Conservation (phyloP, 2,113 vertebrate genomes). For the Calonectris borealis region DNA sequence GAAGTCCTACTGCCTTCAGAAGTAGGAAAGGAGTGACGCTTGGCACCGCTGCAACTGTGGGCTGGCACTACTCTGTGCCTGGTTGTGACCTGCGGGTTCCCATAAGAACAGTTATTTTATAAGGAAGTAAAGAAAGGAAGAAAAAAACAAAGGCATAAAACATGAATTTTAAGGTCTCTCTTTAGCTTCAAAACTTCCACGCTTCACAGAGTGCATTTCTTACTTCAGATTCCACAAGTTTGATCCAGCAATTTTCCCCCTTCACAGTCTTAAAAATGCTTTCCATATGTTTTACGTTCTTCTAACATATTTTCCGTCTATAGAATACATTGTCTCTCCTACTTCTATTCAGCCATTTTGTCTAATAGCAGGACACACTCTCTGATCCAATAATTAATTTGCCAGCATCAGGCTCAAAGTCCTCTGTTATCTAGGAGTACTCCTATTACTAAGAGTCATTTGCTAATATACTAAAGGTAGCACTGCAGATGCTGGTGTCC, state of each 20-base stretch:
- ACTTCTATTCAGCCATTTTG: constrained; percentile 22
- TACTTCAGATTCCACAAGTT: background rate
- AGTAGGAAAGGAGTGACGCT: background rate
- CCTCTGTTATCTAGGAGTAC: background rate
- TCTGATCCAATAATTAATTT: constrained; percentile 7
- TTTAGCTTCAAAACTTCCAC: background rate
- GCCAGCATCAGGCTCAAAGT: background rate
- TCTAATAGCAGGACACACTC: background rate
- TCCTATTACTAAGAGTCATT: constrained; percentile 36
- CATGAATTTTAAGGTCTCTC: background rate
- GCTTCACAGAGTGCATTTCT: background rate
- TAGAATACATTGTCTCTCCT: background rate
- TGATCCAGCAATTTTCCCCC: background rate
- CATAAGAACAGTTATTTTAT: background rate
- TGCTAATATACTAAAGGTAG: constrained; percentile 27
- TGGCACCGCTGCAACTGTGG: fast-evolving
- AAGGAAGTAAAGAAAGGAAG: background rate
- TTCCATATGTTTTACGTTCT: constrained; percentile 45
- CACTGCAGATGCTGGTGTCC: background rate
- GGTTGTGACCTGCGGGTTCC: background rate
- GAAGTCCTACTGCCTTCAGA: background rate
- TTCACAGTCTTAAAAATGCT: constrained; percentile 12
- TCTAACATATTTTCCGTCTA: background rate
- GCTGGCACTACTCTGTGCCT: background rate
- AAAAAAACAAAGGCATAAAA: background rate